Evolutionary conservation across 2,113 vertebrate species (phyloP), one percentile per base, ranked within the genome.

Genomic region (Tachysurus fulvidraco): DNA sequence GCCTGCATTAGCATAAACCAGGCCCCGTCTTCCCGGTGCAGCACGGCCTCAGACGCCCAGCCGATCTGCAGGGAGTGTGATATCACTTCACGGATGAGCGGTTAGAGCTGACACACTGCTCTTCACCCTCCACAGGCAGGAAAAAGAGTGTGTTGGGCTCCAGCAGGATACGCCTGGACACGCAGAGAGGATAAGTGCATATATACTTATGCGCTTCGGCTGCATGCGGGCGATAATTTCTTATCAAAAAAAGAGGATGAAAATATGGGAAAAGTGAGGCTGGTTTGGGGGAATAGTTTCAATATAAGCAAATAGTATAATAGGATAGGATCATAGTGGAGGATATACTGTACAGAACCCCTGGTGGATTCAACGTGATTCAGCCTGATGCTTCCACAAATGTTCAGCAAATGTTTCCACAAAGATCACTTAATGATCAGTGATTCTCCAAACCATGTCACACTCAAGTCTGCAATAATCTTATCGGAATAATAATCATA

Each of bases 1-100:
- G 55, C 80, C 76, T 64, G 57, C 71, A 83, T 83, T 76, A 83
- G 57, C 69, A 83, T 77, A 82, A 62, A 14, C 79, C 85, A 30
- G 80, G 23, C 69, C 44, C 79, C 14, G 46, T 76, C 79, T 64
- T 44, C 52, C 84, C 84, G 11, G 76, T 54, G 50, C 59, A 12
- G 85, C 64, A 28, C 30, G 79, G 52, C 85, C 55, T 81, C 54
- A 17, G 85, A 41, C 21, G 41, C 54, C 62, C 50, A 11, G 55
- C 67, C 10, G 55, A 74, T 73, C 69, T 62, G 57, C 62, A 44
- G 85, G 69, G 86, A 83, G 86, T 19, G 69, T 12, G 79, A 64
- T 54, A 73, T 71, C 36, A 7, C 30, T 64, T 16, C 71, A 28
- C 11, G 79, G 79, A 73, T 46, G 64, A 73, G 79, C 79, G 7